phyloP scores from a whole-genome alignment of 92 coral and sea anemone species.

The Zoanthus solanderi region DNA sequence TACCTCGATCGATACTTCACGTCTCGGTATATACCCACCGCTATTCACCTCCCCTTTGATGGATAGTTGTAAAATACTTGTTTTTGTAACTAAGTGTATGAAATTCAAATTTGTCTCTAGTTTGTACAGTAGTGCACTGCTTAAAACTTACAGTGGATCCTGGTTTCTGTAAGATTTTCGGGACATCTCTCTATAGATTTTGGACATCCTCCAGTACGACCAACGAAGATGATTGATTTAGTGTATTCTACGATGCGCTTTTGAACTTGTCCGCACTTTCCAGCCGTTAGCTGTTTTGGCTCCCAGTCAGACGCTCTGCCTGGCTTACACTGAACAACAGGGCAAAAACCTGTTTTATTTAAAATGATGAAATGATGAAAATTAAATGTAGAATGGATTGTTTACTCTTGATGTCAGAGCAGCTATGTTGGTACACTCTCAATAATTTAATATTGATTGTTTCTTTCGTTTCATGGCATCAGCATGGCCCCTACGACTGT shows the following conservation, averaged over 20 bases:
- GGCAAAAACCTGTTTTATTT: slow-evolving; percentile 33
- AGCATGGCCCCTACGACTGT: too few relatives aligned
- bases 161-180: slow-evolving; percentile 59
- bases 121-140: not conserved
- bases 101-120: too few relatives aligned
- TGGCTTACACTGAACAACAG: slow-evolving; percentile 11
- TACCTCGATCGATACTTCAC: too few relatives aligned
- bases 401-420: too few relatives aligned
- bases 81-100: too few relatives aligned
- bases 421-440: too few relatives aligned
- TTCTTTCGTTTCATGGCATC: too few relatives aligned
- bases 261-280: slow-evolving; percentile 41
- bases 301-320: not conserved
- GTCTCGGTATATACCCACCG: too few relatives aligned
- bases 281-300: slow-evolving; percentile 20
- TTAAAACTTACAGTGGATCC: slow-evolving; percentile 76
- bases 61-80: too few relatives aligned
- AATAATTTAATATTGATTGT: too few relatives aligned
- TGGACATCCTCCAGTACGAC: slow-evolving; percentile 65
- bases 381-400: too few relatives aligned
- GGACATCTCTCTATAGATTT: slow-evolving; percentile 73
- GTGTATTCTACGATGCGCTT: slow-evolving; percentile 23
- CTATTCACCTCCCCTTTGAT: too few relatives aligned
- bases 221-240: not conserved
- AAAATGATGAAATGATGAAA: not conserved